Percentiles rank a stretch among this genome's conserved stretches.
Conservation (phyloP, 1,140 invertebrate species). For the Microvelia longipes region DNA sequence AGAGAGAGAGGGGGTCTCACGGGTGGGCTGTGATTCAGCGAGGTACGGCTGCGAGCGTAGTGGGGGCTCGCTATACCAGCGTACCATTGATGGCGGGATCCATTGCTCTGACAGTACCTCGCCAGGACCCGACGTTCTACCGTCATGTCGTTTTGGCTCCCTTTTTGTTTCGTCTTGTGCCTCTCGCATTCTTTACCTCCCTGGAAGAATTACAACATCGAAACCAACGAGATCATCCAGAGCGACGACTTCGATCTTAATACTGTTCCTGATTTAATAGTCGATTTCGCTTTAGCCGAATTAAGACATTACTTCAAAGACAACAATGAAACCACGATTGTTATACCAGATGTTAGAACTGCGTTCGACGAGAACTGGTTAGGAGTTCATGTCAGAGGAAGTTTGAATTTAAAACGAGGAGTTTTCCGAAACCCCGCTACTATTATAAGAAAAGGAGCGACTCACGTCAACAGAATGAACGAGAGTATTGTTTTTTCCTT, state of each 20-base stretch:
- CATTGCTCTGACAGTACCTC: neutral
- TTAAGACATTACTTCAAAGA: neutral
- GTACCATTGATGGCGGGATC: neutral
- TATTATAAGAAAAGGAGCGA: conserved; percentile 1
- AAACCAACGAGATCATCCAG: neutral
- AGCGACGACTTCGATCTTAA: neutral
- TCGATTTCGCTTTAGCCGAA: neutral
- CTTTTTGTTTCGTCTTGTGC: neutral
- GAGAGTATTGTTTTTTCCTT: neutral
- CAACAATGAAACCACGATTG: neutral
- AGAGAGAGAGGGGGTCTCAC: neutral
- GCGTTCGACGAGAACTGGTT: neutral
- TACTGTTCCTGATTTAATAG: neutral
- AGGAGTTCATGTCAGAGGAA: neutral
- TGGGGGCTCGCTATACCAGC: neutral
- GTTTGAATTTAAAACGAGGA: neutral
- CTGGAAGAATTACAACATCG: neutral
- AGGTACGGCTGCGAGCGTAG: neutral
- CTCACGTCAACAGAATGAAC: neutral
- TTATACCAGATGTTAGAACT: neutral
- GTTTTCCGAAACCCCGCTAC: conserved; percentile 3
- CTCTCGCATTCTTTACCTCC: neutral
- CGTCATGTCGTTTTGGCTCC: neutral
- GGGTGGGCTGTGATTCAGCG: neutral
- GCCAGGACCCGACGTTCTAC: neutral